Conservation (phyloP, 2,797 vertebrate species). For the Gymnothorax javanicus region DNA sequence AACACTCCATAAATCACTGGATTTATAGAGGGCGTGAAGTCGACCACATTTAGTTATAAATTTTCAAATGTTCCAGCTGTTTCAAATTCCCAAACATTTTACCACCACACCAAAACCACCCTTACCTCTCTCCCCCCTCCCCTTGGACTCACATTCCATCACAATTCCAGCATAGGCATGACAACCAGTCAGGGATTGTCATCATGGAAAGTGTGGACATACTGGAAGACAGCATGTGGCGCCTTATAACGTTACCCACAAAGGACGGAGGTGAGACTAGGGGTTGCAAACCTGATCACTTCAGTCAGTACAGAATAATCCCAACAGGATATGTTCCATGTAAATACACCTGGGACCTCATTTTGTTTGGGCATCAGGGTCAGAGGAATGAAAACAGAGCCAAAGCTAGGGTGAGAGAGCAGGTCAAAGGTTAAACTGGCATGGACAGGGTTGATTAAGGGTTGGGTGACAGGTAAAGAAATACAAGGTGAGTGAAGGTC, state of each 20-base stretch:
- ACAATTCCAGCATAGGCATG: not conserved
- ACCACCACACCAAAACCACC: constrained; percentile 1
- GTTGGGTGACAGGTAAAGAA: not conserved
- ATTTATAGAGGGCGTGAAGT: not conserved
- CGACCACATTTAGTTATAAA: constrained; percentile 1
- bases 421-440: constrained; percentile 13
- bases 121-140: not conserved
- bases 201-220: not conserved
- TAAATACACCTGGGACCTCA: not conserved
- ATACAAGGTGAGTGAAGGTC: not conserved
- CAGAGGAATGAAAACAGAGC: not conserved
- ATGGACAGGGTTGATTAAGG: constrained; percentile 11
- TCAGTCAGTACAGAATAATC: not conserved
- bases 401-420: not conserved
- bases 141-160: constrained; percentile 2
- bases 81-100: constrained; percentile 22
- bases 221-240: not conserved
- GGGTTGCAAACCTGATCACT: not conserved
- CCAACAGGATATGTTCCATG: not conserved
- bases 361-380: not conserved
- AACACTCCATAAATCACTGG: constrained; percentile 16
- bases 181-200: not conserved
- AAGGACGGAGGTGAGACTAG: not conserved
- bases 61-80: constrained; percentile 24
- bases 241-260: not conserved